phyloP scores from a whole-genome alignment of 2,888 invertebrate genomes.

The Sipha maydis region DNA sequence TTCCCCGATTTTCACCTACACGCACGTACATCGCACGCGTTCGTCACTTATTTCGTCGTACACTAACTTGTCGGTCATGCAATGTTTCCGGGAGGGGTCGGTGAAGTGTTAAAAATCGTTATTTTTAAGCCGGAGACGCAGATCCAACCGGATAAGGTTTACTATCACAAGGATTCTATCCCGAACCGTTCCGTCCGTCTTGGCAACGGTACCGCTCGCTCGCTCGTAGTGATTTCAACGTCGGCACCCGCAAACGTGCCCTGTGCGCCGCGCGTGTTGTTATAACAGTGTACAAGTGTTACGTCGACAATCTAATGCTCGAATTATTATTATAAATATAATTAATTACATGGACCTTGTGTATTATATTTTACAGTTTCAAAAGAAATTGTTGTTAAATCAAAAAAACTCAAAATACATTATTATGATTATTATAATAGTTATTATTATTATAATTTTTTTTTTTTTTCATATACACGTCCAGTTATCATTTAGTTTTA shows the following conservation, averaged over 20 bases:
- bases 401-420: background rate
- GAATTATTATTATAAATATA: background rate
- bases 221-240: background rate
- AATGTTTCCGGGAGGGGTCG: background rate
- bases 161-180: background rate
- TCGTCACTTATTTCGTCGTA: background rate
- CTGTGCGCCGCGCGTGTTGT: background rate
- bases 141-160: background rate
- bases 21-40: background rate
- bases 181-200: background rate
- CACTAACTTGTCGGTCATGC: too few species aligned
- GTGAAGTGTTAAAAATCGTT: slow-evolving; percentile 25
- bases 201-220: slow-evolving; percentile 9
- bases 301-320: background rate
- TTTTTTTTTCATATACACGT: too few species aligned
- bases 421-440: too few species aligned
- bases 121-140: slow-evolving; percentile 37
- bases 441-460: too few species aligned
- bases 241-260: background rate
- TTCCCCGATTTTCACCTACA: background rate
- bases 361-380: background rate
- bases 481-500: too few species aligned
- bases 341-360: background rate
- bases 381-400: background rate
- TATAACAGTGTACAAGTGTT: background rate